Evolutionary conservation across 2,797 vertebrate genomes (phyloP), one percentile per base, ranked within the genome.

Genomic region (Enoplosus armatus): DNA sequence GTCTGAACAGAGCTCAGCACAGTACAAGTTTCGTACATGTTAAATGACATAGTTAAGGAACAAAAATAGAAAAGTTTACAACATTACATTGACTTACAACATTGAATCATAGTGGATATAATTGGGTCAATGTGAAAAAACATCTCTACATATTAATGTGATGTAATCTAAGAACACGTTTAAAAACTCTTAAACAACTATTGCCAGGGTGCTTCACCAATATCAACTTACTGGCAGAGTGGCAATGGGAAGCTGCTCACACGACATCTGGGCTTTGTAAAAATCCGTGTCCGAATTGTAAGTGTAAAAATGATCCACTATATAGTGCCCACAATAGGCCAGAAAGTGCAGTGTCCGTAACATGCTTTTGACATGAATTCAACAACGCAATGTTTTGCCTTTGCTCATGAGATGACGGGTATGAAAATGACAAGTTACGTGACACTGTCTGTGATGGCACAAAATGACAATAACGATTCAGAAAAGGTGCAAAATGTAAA

Each of bases 21-120:
- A 47, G n/a, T n/a, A n/a, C 27, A 61, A 43, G 65, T 33, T 76
- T 24, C 39, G 29, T 15, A 27, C 41, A 18, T 4, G 0, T 60
- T 37, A 64, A 80, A 70, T 51, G 66, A 72, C 71, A 66, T n/a
- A 63, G 16, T 39, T 26, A 72, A 2, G 16, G 16, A 69, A 29
- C 41, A 60, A 41, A 74, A 62, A 82, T 11, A 77, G 47, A 58
- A n/a, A n/a, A n/a, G n/a, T n/a, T n/a, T n/a, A n/a, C n/a, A n/a
- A n/a, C n/a, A n/a, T 41, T 27, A 41, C 7, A 35, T 8, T 35
- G 9, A 62, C 51, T 60, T 55, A 35, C 54, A 51, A 61, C 37
- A 41, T 1, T 41, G n/a, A 55, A 54, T 64, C 15, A 54, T 4
- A 12, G 29, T 31, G 14, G 22, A 47, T 71, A 8, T 22, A 53